These are phyloP conservation scores for Anthophora plumipes DNA, from an alignment of 2,888 invertebrate genomes.

Conservation along the genomic window DNA sequence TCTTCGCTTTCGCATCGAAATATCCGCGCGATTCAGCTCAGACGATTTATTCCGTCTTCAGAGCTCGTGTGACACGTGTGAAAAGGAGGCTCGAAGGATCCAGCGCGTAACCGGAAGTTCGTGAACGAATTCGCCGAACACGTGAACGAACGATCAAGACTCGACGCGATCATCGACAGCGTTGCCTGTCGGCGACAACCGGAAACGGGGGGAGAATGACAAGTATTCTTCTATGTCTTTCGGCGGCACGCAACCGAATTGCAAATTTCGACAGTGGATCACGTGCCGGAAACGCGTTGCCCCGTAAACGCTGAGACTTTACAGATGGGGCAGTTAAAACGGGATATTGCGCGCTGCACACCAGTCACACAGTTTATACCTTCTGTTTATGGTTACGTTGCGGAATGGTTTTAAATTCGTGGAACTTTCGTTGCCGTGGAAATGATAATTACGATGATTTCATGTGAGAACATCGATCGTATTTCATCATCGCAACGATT, in stretches of 20 bases:
- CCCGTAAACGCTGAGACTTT: slow-evolving; percentile 9
- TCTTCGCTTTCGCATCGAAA: no score
- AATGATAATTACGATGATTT: background rate
- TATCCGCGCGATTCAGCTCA: no score
- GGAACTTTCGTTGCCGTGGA: no score
- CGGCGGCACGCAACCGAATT: slow-evolving; percentile 44
- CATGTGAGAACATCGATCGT: no score
- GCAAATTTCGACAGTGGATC: slow-evolving; percentile 30
- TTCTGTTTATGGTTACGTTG: background rate
- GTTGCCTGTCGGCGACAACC: slow-evolving; percentile 7
- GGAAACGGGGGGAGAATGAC: slow-evolving; percentile 45
- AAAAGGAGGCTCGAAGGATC: slow-evolving; percentile 10
- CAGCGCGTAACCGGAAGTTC: slow-evolving; percentile 14
- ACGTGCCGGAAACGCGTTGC: slow-evolving; percentile 43
- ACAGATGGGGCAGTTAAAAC: slow-evolving; percentile 23
- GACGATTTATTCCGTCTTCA: background rate
- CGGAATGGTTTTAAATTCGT: background rate
- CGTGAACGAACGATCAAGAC: slow-evolving; percentile 12
- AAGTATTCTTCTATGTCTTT: slow-evolving; percentile 41
- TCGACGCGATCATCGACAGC: slow-evolving; percentile 32
- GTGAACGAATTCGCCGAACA: slow-evolving; percentile 11
- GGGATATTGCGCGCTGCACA: slow-evolving; percentile 11
- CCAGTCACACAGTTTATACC: background rate
- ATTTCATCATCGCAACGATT: no score
- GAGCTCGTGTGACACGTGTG: background rate